A percentile compares a stretch with the other conserved stretches of the same genome.
Evolutionary conservation across 1,140 invertebrate genomes (phyloP).

Genomic region (Apis cerana): DNA sequence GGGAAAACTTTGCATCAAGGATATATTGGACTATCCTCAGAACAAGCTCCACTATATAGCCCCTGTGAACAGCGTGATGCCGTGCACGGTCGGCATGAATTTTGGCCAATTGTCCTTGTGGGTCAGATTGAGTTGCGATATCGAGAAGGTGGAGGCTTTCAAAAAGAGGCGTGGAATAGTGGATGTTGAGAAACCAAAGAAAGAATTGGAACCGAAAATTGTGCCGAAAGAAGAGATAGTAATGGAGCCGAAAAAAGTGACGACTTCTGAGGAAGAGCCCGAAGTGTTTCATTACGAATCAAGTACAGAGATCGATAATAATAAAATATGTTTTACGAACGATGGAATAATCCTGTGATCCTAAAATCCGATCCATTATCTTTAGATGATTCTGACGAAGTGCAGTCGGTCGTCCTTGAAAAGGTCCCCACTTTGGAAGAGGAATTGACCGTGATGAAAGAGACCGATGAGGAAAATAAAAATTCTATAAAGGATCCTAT

Average conservation of each 20-base stretch:
- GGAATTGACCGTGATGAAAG: not conserved
- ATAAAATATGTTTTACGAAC: no score
- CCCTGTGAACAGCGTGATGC: conserved; percentile 59
- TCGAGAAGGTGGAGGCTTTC: conserved; percentile 66
- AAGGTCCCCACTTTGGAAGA: not conserved
- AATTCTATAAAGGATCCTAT: no score
- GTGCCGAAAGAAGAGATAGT: no score
- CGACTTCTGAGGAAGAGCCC: no score
- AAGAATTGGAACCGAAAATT: no score
- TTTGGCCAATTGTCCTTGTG: conserved; percentile 75
- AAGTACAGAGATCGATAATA: no score
- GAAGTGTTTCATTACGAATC: no score
- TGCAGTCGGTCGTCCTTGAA: no score
- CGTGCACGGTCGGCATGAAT: conserved; percentile 48
- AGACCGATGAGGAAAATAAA: not conserved
- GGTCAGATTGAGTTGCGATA: conserved; percentile 71
- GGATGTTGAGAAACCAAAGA: not conserved
- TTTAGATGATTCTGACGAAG: not conserved
- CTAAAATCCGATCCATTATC: no score
- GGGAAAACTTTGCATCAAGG: conserved; percentile 68
- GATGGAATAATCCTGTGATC: no score
- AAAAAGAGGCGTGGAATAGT: conserved; percentile 49
- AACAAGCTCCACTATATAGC: conserved; percentile 73
- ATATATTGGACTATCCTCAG: conserved; percentile 75
- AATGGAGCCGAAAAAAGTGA: no score